Conservation (phyloP, 2,888 invertebrate genomes). For the Eurytoma californica region DNA sequence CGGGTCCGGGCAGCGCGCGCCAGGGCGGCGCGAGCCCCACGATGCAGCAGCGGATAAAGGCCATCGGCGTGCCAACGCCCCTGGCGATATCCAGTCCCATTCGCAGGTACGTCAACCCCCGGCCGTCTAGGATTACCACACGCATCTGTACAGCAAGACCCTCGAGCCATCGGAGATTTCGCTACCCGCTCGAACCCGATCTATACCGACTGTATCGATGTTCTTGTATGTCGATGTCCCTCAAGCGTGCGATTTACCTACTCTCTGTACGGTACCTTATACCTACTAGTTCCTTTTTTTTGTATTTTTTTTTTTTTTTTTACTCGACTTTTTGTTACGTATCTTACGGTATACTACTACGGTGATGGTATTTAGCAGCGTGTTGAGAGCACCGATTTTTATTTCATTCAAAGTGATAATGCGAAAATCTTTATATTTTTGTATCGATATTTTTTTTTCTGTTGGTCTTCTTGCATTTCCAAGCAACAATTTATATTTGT, state of each 20-base stretch:
- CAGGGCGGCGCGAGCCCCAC: slow-evolving; percentile 84
- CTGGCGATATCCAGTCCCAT: slow-evolving; percentile 91
- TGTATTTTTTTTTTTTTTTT: slow-evolving; percentile 9
- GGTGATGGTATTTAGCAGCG: too few relatives aligned
- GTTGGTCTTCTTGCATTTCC: slow-evolving; percentile 32
- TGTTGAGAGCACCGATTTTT: slow-evolving; percentile 15
- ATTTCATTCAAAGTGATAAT: slow-evolving; percentile 8
- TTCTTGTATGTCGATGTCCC: slow-evolving; percentile 57
- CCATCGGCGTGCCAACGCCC: slow-evolving; percentile 92
- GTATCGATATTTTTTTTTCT: slow-evolving; percentile 42
- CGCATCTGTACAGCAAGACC: neutral
- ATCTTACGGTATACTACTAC: slow-evolving; percentile 1
- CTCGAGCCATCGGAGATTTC: neutral
- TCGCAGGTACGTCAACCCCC: slow-evolving; percentile 81
- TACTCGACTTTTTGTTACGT: neutral
- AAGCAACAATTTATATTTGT: slow-evolving; percentile 21
- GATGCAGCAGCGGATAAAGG: slow-evolving; percentile 93
- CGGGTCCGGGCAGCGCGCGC: slow-evolving; percentile 68
- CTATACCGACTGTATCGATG: slow-evolving; percentile 52
- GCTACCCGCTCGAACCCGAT: slow-evolving; percentile 1
- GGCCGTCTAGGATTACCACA: slow-evolving; percentile 3
- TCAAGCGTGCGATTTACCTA: slow-evolving; percentile 31
- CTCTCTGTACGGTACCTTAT: neutral
- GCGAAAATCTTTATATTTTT: slow-evolving; percentile 14
- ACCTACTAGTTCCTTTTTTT: slow-evolving; percentile 18